Conservation (phyloP, 2,888 invertebrate species). For the Choristoneura rosaceana region DNA sequence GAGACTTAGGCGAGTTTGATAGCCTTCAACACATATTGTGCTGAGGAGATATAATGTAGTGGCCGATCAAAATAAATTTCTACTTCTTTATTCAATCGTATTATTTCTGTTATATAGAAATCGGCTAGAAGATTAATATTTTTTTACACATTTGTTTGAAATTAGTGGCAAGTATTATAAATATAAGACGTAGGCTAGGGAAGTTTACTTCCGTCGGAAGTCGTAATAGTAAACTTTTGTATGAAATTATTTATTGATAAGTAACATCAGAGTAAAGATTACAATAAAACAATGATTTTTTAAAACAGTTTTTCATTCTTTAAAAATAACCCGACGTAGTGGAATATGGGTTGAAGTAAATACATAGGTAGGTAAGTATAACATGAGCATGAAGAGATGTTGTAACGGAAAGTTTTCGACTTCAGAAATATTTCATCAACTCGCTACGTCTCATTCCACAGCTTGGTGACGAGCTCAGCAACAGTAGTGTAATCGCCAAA, state of each 20-base stretch:
- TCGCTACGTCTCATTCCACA: no score
- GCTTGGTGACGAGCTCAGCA: no score
- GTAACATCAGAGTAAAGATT: conserved; percentile 61
- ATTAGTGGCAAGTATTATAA: conserved; percentile 70
- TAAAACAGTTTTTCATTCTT: conserved; percentile 47
- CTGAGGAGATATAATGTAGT: no score
- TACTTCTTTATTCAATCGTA: background rate
- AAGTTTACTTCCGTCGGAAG: conserved; percentile 48
- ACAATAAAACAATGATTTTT: conserved; percentile 72
- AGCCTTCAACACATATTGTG: no score
- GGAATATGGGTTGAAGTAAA: no score
- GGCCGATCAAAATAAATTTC: background rate
- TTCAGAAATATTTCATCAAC: no score
- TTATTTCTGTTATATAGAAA: conserved; percentile 44
- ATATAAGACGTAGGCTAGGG: conserved; percentile 55
- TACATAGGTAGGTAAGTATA: no score
- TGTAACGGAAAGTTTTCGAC: no score
- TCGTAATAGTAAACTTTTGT: conserved; percentile 71
- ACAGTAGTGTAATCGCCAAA: no score
- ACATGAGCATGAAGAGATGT: no score
- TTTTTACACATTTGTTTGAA: conserved; percentile 64
- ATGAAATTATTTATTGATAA: conserved; percentile 75
- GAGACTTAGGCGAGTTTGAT: no score
- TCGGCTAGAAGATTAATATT: conserved; percentile 63
- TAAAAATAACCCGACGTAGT: conserved; percentile 9